Evolutionary conservation across 2,888 invertebrate genomes (phyloP), one percentile per base, ranked within the genome.

Genomic region (Mesorhabditis spiculigera): DNA sequence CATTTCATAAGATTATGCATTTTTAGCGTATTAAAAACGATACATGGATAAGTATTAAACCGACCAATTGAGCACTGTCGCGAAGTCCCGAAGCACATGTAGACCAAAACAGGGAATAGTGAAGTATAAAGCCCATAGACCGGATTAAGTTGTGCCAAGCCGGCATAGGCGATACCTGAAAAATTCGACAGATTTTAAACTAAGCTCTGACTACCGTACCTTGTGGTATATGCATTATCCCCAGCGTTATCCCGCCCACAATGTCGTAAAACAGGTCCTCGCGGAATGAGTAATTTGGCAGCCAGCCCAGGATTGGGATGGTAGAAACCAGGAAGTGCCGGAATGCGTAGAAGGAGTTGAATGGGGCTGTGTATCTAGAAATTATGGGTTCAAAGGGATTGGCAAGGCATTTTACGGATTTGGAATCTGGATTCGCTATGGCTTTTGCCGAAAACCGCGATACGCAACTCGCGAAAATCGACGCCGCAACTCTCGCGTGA

Each of bases 101-200:
- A 50, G n/a, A 50, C 58, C 58, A 50, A 50, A 50, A 50, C 58
- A n/a, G 58, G 58, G 58, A 50, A 50, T n/a, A 50, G n/a, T 13
- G 58, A 50, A 1, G 58, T 50, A n/a, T 50, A 50, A n/a, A 50
- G 58, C 10, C 58, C 58, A 50, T 50, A 13, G 58, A 50, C 58
- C n/a, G 58, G 58, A n/a, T 10, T 10, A 50, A 50, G 58, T 10
- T n/a, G 10, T 13, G 58, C 58, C 8, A 50, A n/a, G n/a, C 58
- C n/a, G 10, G 58, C 8, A 50, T 50, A 50, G n/a, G 58, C 58
- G n/a, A 50, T 50, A n/a, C 58, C 58, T 50, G 58, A 50, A 50
- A 13, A 50, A 50, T 10, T 1, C 10, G 3, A 2, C n/a, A 50
- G n/a, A 50, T 50, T 28, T 28, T 28, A 10, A 50, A 50, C 10